Conservation (phyloP, 2,888 invertebrate species). For the Cylindroiulus punctatus region DNA sequence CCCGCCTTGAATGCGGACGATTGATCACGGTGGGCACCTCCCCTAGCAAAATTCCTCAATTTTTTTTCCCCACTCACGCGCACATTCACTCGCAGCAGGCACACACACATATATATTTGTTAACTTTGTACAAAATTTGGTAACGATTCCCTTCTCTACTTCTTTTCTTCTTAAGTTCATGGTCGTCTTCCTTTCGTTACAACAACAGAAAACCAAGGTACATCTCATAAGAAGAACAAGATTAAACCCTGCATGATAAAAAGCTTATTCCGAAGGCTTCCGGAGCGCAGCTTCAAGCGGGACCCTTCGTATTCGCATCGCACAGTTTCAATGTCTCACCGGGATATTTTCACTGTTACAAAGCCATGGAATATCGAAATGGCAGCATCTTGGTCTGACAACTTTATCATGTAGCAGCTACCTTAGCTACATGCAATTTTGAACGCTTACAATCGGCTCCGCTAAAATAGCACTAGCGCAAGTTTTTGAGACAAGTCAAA, state of each 20-base stretch:
- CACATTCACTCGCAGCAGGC: conserved; percentile 27
- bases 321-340: background rate
- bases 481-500: background rate
- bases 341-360: background rate
- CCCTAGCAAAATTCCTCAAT: background rate
- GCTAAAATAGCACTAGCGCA: background rate
- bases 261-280: background rate
- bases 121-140: conserved; percentile 47
- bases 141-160: conserved; percentile 41
- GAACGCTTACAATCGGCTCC: background rate
- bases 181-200: conserved; percentile 43
- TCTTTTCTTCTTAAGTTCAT: conserved; percentile 43
- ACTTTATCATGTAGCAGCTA: background rate
- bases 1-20: background rate
- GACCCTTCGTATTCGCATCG: background rate
- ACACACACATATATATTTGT: conserved; percentile 43
- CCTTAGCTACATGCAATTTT: background rate
- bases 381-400: background rate
- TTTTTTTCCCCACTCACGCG: conserved; percentile 11
- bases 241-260: conserved; percentile 43
- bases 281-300: background rate
- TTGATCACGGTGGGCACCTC: background rate
- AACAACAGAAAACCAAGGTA: conserved; percentile 47
- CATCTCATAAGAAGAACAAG: conserved; percentile 35
- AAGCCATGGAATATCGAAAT: background rate